Evolutionary conservation across 2,797 vertebrate genomes (phyloP), one percentile per base, ranked within the genome.

Genomic region (Peromyscus eremicus): DNA sequence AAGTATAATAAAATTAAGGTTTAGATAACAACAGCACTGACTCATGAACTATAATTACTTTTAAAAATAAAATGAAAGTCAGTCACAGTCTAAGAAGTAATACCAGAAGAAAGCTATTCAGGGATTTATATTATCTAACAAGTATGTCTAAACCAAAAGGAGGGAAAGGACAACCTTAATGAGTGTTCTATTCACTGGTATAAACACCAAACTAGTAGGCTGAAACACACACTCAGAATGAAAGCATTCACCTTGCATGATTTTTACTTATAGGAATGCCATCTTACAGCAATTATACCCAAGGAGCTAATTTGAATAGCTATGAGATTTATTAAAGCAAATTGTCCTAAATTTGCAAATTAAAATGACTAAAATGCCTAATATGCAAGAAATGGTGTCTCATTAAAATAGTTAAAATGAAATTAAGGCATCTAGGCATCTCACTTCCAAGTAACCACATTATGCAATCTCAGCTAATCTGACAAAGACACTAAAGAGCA

Each of bases 321-420:
- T 21, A 16, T 90, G 32, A 92, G 71, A 66, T 8, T n/a, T 62
- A 71, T 80, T 70, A 96, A 94, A 96, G 32, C 91, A 97, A 97
- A 94, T 89, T 92, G 96, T 43, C 93, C 85, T 93, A 96, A 93
- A 97, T 97, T 96, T 97, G 76, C 52, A 96, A 57, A 84, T 86
- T 21, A 93, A 79, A 77, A 83, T 73, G 94, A 27, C 43, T 91
- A 29, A 96, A 91, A n/a, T 68, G 71, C 25, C 37, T 76, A 71
- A 66, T 29, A 93, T 64, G 95, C 1, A 81, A 73, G 52, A 91
- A 95, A 90, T 11, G 89, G 7, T 76, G n/a, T 27, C n/a, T 93
- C 71, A 81, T 52, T 60, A 46, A 97, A 68, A 93, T 37, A 95
- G 16, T 52, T 94, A 70, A 80, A 96, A 84, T 23, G 12, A 6